A percentile compares a stretch with the other conserved stretches of the same genome.
Conservation (phyloP, 2,888 invertebrate species). For the Tromatobia lineatoria region DNA sequence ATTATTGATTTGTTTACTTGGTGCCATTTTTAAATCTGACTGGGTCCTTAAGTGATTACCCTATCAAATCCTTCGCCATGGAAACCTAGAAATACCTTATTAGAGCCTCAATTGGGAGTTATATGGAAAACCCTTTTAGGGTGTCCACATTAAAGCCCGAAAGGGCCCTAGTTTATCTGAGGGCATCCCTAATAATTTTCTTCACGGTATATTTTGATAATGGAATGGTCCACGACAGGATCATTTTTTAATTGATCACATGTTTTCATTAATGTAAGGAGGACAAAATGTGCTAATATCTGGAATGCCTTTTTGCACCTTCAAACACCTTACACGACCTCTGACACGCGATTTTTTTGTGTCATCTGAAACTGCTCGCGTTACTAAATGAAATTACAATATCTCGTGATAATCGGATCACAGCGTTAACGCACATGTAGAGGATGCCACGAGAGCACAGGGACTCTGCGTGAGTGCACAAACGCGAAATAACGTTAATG, state of each 20-base stretch:
- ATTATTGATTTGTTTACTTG: too few species aligned
- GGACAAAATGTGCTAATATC: slow-evolving; percentile 16
- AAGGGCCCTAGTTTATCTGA: too few species aligned
- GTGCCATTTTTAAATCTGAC: too few species aligned
- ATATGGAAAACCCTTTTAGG: too few species aligned
- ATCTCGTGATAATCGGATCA: slow-evolving; percentile 28
- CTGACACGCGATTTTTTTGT: slow-evolving; percentile 25
- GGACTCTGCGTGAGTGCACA: slow-evolving; percentile 44
- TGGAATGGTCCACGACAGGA: background rate
- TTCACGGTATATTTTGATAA: slow-evolving; percentile 32
- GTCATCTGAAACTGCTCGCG: slow-evolving; percentile 15
- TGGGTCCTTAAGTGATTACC: too few species aligned
- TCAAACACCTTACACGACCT: slow-evolving; percentile 16
- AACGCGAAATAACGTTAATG: slow-evolving; percentile 75
- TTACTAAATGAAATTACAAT: slow-evolving; percentile 55
- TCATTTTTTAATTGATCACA: background rate
- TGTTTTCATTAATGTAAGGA: background rate
- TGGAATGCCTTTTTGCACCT: slow-evolving; percentile 6
- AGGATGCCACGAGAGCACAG: slow-evolving; percentile 26
- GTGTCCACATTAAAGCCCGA: too few species aligned
- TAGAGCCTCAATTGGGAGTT: too few species aligned
- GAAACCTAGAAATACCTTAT: too few species aligned
- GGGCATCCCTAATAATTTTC: too few species aligned
- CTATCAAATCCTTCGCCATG: too few species aligned
- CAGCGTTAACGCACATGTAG: background rate